phyloP scores from a whole-genome alignment of 2,888 invertebrate species.

The Pocota personata region DNA sequence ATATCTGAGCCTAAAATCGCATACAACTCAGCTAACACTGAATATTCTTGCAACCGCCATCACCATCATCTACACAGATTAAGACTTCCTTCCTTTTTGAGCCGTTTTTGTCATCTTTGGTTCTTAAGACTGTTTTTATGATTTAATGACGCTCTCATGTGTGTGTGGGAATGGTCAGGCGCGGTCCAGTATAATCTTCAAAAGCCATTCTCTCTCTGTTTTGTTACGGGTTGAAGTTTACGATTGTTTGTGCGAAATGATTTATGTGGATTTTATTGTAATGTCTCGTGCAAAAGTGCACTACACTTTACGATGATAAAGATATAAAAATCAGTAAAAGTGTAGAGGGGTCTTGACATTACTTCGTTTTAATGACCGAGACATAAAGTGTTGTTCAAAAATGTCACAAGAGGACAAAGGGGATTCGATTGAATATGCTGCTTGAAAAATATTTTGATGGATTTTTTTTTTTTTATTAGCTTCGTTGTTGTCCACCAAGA shows the following conservation, averaged over 20 bases:
- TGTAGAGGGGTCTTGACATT: slow-evolving; percentile 26
- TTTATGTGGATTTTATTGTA: slow-evolving; percentile 58
- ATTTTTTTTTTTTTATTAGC: slow-evolving; percentile 5
- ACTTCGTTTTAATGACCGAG: slow-evolving; percentile 39
- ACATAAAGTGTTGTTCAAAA: slow-evolving; percentile 1
- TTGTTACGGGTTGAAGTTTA: slow-evolving; percentile 10
- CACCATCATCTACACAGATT: not conserved
- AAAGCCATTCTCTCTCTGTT: slow-evolving; percentile 21
- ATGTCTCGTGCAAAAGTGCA: slow-evolving; percentile 45
- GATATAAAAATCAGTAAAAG: slow-evolving; percentile 34
- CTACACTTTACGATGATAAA: slow-evolving; percentile 39
- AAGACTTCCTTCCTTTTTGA: slow-evolving; percentile 56
- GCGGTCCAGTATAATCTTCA: slow-evolving; percentile 48
- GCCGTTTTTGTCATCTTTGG: slow-evolving; percentile 10
- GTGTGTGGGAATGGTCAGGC: slow-evolving; percentile 50
- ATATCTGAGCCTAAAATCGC: not conserved
- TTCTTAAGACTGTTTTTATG: not conserved
- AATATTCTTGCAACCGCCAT: slow-evolving; percentile 2
- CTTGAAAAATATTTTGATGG: not conserved
- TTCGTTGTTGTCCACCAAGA: not conserved
- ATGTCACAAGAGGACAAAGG: not conserved
- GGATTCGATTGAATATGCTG: slow-evolving; percentile 6
- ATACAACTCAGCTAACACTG: not conserved
- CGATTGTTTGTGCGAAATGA: slow-evolving; percentile 65
- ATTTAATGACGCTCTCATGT: slow-evolving; percentile 56